phyloP scores from a whole-genome alignment of 2,797 vertebrate species.

The Spinus olivaceus region DNA sequence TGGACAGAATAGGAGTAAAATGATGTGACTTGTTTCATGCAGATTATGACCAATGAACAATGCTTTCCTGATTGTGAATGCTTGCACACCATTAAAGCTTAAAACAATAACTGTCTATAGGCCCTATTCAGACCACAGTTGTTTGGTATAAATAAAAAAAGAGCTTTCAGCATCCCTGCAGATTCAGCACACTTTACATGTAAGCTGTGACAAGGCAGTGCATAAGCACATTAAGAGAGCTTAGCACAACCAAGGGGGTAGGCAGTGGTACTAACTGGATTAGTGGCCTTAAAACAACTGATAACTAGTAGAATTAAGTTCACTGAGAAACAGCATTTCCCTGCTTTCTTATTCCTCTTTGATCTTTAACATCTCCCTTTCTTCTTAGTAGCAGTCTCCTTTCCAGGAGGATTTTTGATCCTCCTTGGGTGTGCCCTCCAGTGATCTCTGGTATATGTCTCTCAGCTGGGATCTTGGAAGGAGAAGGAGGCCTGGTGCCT shows the following conservation, averaged over 20 bases:
- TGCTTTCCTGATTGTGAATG: background rate
- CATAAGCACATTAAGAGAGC: background rate
- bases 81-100: background rate
- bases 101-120: background rate
- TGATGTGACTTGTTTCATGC: background rate
- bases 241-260: background rate
- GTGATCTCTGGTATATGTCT: background rate
- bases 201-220: background rate
- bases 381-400: background rate
- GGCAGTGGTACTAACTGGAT: background rate
- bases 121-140: background rate
- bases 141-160: background rate
- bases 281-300: background rate
- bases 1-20: background rate
- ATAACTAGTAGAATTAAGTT: background rate
- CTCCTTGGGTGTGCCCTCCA: background rate
- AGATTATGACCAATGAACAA: background rate
- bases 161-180: background rate
- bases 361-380: background rate
- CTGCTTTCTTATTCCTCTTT: background rate
- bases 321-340: background rate
- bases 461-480: background rate
- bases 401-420: background rate
- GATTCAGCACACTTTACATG: background rate
- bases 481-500: background rate